A percentile compares a stretch with the other conserved stretches of the same genome.
These are phyloP conservation scores for Gymnosoma rotundatum DNA, from an alignment of 2,888 invertebrate species.

Conservation along the genomic window DNA sequence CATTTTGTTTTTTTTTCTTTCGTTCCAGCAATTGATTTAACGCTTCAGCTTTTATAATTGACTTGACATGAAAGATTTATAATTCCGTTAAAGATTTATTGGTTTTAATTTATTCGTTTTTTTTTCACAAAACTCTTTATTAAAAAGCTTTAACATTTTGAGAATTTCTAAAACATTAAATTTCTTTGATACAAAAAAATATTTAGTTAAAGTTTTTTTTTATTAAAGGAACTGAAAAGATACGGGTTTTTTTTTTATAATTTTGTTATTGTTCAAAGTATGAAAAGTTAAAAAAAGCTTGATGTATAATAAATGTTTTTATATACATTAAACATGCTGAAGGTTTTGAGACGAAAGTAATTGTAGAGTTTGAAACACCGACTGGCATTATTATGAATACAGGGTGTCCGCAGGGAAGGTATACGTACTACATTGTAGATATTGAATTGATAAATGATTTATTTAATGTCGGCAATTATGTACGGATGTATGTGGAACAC, in stretches of 20 bases:
- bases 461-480: no score
- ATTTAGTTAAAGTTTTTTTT: not conserved
- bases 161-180: not conserved
- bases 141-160: not conserved
- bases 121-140: not conserved
- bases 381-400: no score
- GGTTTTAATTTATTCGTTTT: conserved; percentile 1
- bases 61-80: conserved; percentile 65
- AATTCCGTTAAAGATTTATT: conserved; percentile 58
- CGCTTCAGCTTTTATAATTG: conserved; percentile 47
- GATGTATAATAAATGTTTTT: no score
- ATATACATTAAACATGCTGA: no score
- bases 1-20: conserved; percentile 22
- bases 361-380: no score
- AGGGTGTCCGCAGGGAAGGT: no score
- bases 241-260: not conserved
- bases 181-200: not conserved
- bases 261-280: no score
- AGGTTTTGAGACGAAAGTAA: no score
- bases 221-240: not conserved
- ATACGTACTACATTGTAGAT: no score
- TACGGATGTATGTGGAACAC: no score
- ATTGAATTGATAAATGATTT: no score
- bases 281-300: no score
- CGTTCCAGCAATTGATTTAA: conserved; percentile 50